These are phyloP conservation scores for Napeogenes inachia DNA, from an alignment of 2,888 invertebrate species.

Conservation along the genomic window DNA sequence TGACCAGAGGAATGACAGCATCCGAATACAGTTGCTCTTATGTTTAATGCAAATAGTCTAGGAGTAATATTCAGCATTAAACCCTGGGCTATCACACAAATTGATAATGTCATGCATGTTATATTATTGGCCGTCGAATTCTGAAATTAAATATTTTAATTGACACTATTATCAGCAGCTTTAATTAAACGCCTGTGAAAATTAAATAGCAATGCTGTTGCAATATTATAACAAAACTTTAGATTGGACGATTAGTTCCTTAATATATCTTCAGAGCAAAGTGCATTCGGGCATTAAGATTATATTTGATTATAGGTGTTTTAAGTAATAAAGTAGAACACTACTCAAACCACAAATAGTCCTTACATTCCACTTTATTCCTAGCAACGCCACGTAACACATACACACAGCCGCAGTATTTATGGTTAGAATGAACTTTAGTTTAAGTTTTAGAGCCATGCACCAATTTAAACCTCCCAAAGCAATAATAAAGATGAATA, in stretches of 20 bases:
- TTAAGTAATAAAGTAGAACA: too few relatives aligned
- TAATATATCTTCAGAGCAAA: too few relatives aligned
- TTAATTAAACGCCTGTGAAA: conserved; percentile 9
- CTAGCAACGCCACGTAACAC: conserved; percentile 31
- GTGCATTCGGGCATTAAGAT: too few relatives aligned
- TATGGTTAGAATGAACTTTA: conserved; percentile 47
- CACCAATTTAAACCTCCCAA: conserved; percentile 46
- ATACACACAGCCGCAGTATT: conserved; percentile 50
- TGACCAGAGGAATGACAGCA: conserved; percentile 59
- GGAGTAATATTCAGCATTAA: conserved; percentile 58
- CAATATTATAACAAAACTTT: not conserved
- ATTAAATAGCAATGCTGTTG: conserved; percentile 12
- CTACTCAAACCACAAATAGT: not conserved
- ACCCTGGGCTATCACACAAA: conserved; percentile 49
- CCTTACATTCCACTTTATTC: conserved; percentile 32
- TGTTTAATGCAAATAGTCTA: conserved; percentile 56
- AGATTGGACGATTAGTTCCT: too few relatives aligned
- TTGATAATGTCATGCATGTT: conserved; percentile 48
- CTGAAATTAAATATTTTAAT: conserved; percentile 41
- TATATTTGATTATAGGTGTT: too few relatives aligned
- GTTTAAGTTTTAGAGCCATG: conserved; percentile 43
- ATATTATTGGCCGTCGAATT: conserved; percentile 38
- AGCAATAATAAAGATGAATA: conserved; percentile 41
- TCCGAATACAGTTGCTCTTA: conserved; percentile 56
- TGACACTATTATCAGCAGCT: not conserved